A percentile compares a stretch with the other conserved stretches of the same genome.
Evolutionary conservation across 1,140 invertebrate genomes (phyloP).

Genomic region (Aplysia californica): DNA sequence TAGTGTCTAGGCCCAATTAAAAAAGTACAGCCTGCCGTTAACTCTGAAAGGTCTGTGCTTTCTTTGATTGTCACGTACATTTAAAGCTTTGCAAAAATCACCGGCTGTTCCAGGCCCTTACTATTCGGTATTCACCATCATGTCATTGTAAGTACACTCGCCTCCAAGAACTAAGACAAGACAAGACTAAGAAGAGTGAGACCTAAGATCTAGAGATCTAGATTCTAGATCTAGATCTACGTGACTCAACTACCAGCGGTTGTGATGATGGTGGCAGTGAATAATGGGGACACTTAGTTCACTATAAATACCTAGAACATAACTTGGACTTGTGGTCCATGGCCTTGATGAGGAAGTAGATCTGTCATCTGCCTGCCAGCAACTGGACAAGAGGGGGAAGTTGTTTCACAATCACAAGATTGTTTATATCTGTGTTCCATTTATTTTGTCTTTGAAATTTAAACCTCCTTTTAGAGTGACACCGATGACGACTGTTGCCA

Average conservation of each 20-base stretch:
- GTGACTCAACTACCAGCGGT: too few relatives aligned
- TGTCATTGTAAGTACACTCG: not conserved
- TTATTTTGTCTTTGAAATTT: too few relatives aligned
- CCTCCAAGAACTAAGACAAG: not conserved
- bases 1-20: too few relatives aligned
- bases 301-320: not conserved
- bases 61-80: too few relatives aligned
- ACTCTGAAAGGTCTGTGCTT: too few relatives aligned
- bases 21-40: too few relatives aligned
- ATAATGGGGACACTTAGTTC: too few relatives aligned
- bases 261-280: not conserved
- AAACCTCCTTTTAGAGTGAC: too few relatives aligned
- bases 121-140: not conserved
- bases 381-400: not conserved
- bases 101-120: not conserved
- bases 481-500: too few relatives aligned
- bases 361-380: not conserved
- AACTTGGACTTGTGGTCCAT: not conserved
- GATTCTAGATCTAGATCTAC: not conserved
- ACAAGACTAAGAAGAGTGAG: not conserved
- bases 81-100: too few relatives aligned
- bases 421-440: too few relatives aligned
- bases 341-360: not conserved
- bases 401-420: too few relatives aligned
- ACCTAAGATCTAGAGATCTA: not conserved